Conservation (phyloP, 2,888 invertebrate genomes). For the Epinotia bilunana region DNA sequence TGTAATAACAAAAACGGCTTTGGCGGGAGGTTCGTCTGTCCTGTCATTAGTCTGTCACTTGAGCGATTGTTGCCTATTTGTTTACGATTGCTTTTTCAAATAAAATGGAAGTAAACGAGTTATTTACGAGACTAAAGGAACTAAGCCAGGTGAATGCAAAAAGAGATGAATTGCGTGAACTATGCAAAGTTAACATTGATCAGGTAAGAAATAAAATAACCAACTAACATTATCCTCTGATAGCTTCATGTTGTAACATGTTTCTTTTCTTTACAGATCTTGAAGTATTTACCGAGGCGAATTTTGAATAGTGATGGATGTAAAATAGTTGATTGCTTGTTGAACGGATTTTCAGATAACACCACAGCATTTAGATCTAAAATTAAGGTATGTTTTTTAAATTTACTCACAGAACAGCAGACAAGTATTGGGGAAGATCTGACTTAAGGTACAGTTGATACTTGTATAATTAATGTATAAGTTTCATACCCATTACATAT, state of each 20-base stretch:
- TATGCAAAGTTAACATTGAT: slow-evolving; percentile 64
- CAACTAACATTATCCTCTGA: background rate
- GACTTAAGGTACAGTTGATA: too few species aligned
- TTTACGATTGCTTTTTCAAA: slow-evolving; percentile 10
- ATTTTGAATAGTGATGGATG: slow-evolving; percentile 71
- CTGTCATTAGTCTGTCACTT: background rate
- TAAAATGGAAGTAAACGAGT: slow-evolving; percentile 59
- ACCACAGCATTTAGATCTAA: slow-evolving; percentile 55
- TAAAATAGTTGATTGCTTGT: slow-evolving; percentile 66
- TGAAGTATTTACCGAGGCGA: slow-evolving; percentile 63
- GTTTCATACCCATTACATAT: too few species aligned
- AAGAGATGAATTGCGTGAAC: slow-evolving; percentile 66
- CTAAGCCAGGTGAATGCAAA: slow-evolving; percentile 65
- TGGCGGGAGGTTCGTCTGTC: slow-evolving; percentile 22
- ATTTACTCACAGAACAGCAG: background rate
- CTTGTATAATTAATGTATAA: too few species aligned
- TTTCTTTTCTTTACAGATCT: slow-evolving; percentile 59
- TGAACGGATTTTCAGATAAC: slow-evolving; percentile 68
- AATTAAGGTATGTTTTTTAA: slow-evolving; percentile 57
- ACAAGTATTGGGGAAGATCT: background rate
- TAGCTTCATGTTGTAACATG: slow-evolving; percentile 1
- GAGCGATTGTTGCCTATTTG: background rate
- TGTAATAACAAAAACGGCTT: background rate
- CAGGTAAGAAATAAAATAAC: slow-evolving; percentile 54
- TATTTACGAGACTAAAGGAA: slow-evolving; percentile 65